Base-by-base conservation (phyloP, 2,113 vertebrate species). In the Apeltes quadracus region DNA sequence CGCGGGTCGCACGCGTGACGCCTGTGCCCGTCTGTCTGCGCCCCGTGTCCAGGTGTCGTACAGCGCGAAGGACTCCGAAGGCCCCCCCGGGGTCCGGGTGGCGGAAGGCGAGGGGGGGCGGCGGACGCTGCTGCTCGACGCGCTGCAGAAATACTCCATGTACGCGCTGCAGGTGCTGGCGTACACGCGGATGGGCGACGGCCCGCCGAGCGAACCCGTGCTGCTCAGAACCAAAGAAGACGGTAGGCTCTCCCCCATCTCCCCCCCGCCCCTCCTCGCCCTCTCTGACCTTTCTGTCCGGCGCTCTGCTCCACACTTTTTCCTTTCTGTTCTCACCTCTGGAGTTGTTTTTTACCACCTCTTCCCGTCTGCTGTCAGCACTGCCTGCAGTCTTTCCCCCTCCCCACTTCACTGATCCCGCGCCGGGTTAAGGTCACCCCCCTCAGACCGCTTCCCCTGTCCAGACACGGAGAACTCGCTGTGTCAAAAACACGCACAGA, bases 141-240 rank as follows among this genome's bases (percentile, higher is more conserved):
- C 81, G 10, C 93, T 99, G 69, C 89, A 94, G 20, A 97, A 96
- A 32, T 97, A 94, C 0, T 92, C 93, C 1, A 85, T 94, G 14
- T 97, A 98, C 0, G 88, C 94, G 87, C 94, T 99, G 39, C 96
- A 95, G 92, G 95, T 97, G 3, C 69, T 95, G 91, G 97, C 96
- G 0, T 98, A 94, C 93, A 98, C 97, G 0, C 93, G 93, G 20
- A 93, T 96, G 0, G 97, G 97, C 0, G 96, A 96, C 0, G 96
- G 97, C 0, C 94, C 95, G 0, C 92, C 93, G 88, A 98, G 95
- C 90, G 78, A 46, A 13, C 94, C 94, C 0, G 64, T 93, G 0
- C 66, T 95, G 39, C 84, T 92, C 79, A 92, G 95, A 34, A 98
- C 96, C 80, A 97, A 95, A 82, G 96, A 98, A 7, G 97, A 99